A percentile compares a stretch with the other conserved stretches of the same genome.
Conservation (phyloP, 2,113 vertebrate species). For the Mionectes macconnelli region DNA sequence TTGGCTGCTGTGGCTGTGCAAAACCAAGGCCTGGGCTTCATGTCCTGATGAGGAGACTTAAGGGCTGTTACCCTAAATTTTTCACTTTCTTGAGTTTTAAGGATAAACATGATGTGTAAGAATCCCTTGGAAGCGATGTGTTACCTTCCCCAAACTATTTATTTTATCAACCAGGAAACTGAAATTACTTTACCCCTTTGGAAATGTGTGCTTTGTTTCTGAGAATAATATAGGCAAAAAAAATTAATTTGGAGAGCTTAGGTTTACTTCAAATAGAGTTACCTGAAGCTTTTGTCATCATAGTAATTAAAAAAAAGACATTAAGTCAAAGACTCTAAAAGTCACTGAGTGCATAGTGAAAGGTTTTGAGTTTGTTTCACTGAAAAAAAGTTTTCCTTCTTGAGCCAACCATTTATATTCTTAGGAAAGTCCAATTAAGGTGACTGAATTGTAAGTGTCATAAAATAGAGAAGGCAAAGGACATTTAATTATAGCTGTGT, state of each 20-base stretch:
- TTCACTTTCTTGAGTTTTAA: not conserved
- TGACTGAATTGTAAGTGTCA: conserved; percentile 23
- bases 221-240: not conserved
- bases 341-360: not conserved
- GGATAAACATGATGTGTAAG: not conserved
- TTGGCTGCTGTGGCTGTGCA: not conserved
- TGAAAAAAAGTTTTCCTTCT: not conserved
- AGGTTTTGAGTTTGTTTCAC: not conserved
- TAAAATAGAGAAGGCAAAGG: conserved; percentile 24
- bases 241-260: not conserved
- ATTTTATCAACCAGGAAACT: not conserved
- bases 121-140: not conserved
- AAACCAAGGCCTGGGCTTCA: not conserved
- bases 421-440: conserved; percentile 43
- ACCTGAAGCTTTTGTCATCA: not conserved
- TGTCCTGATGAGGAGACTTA: not conserved
- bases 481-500: conserved; percentile 50
- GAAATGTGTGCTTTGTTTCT: not conserved
- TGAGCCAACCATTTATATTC: not conserved
- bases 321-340: not conserved
- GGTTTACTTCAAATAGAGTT: not conserved
- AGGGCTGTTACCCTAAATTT: not conserved
- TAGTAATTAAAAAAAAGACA: not conserved
- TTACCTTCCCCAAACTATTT: not conserved
- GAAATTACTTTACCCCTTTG: not conserved